Percentiles rank a stretch among this genome's conserved stretches.
phyloP scores from a whole-genome alignment of 2,888 invertebrate genomes.

The Xestia rhomboidea region DNA sequence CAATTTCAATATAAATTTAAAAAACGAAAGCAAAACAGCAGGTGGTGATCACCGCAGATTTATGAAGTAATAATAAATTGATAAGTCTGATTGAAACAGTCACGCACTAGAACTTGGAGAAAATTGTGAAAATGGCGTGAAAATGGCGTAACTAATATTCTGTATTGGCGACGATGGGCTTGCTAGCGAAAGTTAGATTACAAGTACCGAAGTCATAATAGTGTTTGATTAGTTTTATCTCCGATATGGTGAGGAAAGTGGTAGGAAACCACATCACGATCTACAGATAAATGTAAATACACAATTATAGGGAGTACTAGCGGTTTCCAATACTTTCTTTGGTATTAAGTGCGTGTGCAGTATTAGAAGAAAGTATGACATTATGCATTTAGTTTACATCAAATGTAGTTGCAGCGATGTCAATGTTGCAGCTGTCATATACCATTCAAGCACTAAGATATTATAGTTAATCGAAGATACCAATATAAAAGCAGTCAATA shows the following conservation, averaged over 20 bases:
- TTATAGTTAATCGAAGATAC: background rate
- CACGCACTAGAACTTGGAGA: constrained; percentile 81
- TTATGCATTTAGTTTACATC: constrained; percentile 6
- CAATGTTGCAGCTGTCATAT: background rate
- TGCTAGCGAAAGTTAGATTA: constrained; percentile 72
- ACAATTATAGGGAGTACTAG: constrained; percentile 27
- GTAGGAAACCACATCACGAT: constrained; percentile 65
- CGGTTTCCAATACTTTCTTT: constrained; percentile 45
- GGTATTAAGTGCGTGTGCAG: constrained; percentile 20
- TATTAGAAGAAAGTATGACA: constrained; percentile 48
- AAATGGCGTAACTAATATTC: constrained; percentile 83
- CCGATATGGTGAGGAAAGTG: constrained; percentile 62
- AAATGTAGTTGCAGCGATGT: background rate
- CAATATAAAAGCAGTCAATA: background rate
- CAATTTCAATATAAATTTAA: constrained; percentile 24
- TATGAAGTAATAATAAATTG: constrained; percentile 69
- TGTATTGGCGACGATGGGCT: constrained; percentile 69
- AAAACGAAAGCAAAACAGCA: constrained; percentile 41
- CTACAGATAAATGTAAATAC: constrained; percentile 44
- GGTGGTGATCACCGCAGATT: constrained; percentile 32
- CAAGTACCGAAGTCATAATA: constrained; percentile 63
- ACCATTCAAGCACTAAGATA: background rate
- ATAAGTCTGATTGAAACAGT: constrained; percentile 73
- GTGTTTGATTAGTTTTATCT: constrained; percentile 67
- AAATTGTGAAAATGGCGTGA: constrained; percentile 73